Percentiles rank a stretch among this genome's conserved stretches.
phyloP scores from a whole-genome alignment of 2,888 invertebrate species.

The Bruchidius siliquastri region DNA sequence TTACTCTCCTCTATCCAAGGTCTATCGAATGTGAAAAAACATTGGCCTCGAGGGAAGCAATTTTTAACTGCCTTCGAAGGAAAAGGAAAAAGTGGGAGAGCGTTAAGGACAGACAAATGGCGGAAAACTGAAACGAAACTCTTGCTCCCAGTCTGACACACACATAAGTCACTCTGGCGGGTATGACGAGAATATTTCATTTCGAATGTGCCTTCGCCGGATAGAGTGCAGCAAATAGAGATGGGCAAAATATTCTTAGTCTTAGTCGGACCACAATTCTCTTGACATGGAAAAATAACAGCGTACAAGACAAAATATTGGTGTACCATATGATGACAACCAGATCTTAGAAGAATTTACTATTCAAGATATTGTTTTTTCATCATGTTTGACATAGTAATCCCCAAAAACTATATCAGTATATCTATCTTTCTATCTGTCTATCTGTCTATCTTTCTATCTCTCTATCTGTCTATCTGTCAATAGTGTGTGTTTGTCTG shows the following conservation, averaged over 20 bases:
- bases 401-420: too few relatives aligned
- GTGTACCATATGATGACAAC: too few relatives aligned
- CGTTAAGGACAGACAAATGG: constrained; percentile 18
- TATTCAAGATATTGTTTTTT: too few relatives aligned
- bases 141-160: constrained; percentile 11
- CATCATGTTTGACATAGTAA: too few relatives aligned
- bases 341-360: too few relatives aligned
- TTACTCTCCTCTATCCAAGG: background rate
- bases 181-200: constrained; percentile 27
- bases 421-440: too few relatives aligned
- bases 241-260: background rate
- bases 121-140: constrained; percentile 24
- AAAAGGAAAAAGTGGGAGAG: background rate
- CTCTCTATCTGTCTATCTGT: too few relatives aligned
- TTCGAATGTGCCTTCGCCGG: constrained; percentile 15
- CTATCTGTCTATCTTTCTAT: too few relatives aligned
- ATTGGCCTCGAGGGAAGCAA: background rate
- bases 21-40: background rate
- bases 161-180: constrained; percentile 17
- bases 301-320: too few relatives aligned
- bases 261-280: too few relatives aligned
- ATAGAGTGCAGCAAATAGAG: background rate
- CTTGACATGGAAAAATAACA: too few relatives aligned
- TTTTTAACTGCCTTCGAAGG: background rate
- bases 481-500: too few relatives aligned